These are phyloP conservation scores for Acheta domesticus DNA, from an alignment of 2,888 invertebrate species.

Conservation along the genomic window DNA sequence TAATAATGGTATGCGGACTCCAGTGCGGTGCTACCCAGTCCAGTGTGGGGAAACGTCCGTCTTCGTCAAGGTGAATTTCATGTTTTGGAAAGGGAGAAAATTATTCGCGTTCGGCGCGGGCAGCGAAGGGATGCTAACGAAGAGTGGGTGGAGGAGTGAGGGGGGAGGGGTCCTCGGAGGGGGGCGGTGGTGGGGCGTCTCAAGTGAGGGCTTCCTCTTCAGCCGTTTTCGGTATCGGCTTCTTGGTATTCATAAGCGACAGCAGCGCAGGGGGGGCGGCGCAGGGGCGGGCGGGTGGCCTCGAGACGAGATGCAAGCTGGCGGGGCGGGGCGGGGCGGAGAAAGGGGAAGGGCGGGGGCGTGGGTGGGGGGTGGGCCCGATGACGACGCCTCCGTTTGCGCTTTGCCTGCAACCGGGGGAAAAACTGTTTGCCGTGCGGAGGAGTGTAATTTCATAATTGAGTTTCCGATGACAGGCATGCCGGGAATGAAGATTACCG, in stretches of 20 bases:
- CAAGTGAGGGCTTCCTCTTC: no score
- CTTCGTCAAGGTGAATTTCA: no score
- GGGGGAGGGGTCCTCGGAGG: no score
- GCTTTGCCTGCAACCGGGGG: neutral
- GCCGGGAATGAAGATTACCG: neutral
- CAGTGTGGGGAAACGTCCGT: no score
- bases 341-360: neutral
- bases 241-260: constrained; percentile 18
- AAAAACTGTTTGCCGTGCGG: constrained; percentile 5
- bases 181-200: no score
- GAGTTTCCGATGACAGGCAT: constrained; percentile 2
- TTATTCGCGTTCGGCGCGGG: no score
- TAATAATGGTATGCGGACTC: no score
- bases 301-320: neutral
- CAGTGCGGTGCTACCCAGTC: no score
- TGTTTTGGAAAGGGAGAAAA: no score
- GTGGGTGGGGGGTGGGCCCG: neutral
- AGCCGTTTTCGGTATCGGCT: neutral
- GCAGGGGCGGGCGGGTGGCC: neutral
- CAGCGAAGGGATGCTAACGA: no score
- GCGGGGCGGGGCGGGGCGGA: neutral
- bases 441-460: constrained; percentile 11
- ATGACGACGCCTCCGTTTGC: neutral
- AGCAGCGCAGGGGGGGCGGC: neutral
- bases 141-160: no score